Evolutionary conservation across 2,797 vertebrate species (phyloP).

Genomic region (Distichodus sexfasciatus): DNA sequence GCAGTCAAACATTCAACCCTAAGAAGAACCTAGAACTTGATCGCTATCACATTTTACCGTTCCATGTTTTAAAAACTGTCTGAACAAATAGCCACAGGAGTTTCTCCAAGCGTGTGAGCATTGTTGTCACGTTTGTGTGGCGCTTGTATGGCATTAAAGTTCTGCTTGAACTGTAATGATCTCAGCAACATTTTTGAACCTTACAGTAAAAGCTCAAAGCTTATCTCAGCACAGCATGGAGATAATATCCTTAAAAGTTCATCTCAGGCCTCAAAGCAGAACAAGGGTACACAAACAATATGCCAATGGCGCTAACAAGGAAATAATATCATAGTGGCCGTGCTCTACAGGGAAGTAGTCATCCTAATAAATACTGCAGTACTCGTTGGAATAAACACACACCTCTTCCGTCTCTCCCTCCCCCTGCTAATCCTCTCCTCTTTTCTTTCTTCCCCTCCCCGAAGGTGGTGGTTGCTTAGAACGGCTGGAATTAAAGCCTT

Average conservation of each 20-base stretch:
- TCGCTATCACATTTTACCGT: background rate
- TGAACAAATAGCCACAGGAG: no score
- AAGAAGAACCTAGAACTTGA: background rate
- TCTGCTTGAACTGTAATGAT: slow-evolving; percentile 6
- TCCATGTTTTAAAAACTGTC: background rate
- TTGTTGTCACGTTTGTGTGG: no score
- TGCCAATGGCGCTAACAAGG: background rate
- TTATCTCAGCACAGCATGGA: background rate
- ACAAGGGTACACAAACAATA: background rate
- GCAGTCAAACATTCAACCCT: background rate
- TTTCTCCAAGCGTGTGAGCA: background rate
- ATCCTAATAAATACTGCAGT: background rate
- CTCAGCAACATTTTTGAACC: background rate
- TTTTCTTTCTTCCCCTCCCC: background rate
- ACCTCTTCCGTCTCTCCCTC: no score
- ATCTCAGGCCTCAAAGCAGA: background rate
- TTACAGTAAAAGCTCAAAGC: background rate
- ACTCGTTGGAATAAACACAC: background rate
- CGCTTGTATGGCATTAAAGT: slow-evolving; percentile 36
- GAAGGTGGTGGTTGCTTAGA: slow-evolving; percentile 8
- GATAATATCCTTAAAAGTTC: no score
- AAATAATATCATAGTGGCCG: background rate
- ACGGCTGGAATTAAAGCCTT: slow-evolving; percentile 12
- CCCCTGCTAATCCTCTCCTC: slow-evolving; percentile 21
- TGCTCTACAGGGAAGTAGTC: slow-evolving; percentile 1